Conservation (phyloP, 2,113 vertebrate genomes). For the Scalopus aquaticus region DNA sequence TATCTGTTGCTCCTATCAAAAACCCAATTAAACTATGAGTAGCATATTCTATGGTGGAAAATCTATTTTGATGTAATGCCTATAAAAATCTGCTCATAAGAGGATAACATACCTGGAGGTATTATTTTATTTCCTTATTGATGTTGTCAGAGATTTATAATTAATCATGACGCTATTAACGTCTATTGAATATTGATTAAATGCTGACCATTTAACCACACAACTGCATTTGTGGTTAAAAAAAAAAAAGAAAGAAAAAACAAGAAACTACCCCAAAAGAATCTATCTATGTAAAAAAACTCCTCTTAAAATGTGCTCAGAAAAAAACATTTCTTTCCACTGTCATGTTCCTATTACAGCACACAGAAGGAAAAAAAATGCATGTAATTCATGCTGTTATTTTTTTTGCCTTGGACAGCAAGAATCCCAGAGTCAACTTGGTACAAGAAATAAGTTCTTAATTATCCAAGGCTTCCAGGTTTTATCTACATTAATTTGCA, state of each 20-base stretch:
- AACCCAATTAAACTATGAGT: slow-evolving; percentile 50
- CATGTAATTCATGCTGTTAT: background rate
- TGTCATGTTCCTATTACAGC: background rate
- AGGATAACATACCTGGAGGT: slow-evolving; percentile 13
- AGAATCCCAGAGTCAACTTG: background rate
- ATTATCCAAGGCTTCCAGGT: background rate
- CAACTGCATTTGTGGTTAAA: background rate
- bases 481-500: slow-evolving; percentile 2
- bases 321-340: background rate
- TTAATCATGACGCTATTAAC: background rate
- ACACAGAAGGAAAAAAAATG: background rate
- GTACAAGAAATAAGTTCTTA: background rate
- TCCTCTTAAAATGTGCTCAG: background rate
- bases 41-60: slow-evolving; percentile 47
- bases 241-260: too few relatives aligned
- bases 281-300: background rate
- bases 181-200: slow-evolving; percentile 26
- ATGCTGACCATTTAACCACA: background rate
- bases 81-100: slow-evolving; percentile 32
- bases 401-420: background rate
- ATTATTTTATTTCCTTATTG: background rate
- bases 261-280: background rate
- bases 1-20: background rate
- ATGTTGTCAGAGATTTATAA: background rate
- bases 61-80: slow-evolving; percentile 40